Evolutionary conservation across 2,113 vertebrate species (phyloP).

Genomic region (Sinocyclocheilus grahami): DNA sequence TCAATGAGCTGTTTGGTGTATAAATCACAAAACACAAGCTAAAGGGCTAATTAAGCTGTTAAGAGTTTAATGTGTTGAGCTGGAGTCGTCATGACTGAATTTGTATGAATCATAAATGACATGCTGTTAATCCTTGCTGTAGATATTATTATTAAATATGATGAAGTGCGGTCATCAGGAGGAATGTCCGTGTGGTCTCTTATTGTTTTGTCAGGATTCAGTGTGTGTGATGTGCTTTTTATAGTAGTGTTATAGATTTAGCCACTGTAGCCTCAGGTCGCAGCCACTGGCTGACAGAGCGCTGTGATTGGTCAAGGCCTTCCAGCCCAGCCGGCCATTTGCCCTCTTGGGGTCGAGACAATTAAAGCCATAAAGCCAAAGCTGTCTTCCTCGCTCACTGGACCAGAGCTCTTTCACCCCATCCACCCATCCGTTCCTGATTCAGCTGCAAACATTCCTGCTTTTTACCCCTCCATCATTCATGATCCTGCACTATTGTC

Average conservation of each 20-base stretch:
- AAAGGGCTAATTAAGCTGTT: background rate
- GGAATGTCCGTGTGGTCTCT: background rate
- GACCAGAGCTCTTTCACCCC: background rate
- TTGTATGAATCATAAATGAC: background rate
- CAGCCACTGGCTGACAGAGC: conserved; percentile 2
- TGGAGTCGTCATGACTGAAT: background rate
- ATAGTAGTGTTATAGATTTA: conserved; percentile 32
- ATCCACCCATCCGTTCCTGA: background rate
- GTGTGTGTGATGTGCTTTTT: conserved; percentile 30
- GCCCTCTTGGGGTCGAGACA: background rate
- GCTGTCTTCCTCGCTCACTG: background rate
- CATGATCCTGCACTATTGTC: background rate
- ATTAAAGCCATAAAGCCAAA: conserved; percentile 6
- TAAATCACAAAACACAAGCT: conserved; percentile 22
- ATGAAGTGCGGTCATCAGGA: too few relatives aligned
- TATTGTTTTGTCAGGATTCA: background rate
- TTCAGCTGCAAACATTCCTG: background rate
- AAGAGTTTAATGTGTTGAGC: conserved; percentile 16
- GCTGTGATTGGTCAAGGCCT: background rate
- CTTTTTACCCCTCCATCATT: background rate
- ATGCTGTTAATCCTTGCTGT: background rate
- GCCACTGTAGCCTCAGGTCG: background rate
- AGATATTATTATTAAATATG: too few relatives aligned
- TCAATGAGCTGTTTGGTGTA: conserved; percentile 24
- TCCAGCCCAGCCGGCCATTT: background rate